Base-by-base conservation (phyloP, 2,888 invertebrate species). In the Lycophotia porphyrea region DNA sequence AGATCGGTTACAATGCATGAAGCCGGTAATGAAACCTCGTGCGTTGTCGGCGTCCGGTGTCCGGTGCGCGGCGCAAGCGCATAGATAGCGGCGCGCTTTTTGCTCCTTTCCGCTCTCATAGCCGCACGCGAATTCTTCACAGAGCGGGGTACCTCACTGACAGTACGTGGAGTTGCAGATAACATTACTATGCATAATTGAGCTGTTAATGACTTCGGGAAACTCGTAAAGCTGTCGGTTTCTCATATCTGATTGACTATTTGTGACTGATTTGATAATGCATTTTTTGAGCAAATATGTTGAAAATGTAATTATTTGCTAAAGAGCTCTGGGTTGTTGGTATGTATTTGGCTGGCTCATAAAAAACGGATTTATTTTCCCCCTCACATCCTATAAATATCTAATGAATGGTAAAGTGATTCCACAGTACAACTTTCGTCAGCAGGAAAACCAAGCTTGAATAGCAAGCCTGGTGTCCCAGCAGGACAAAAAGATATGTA, bases 91-190 rank as follows among this genome's bases (percentile, higher is more conserved):
- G 88, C 81, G 82, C 82, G 80, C 81, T 89, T 92, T 92, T 92
- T 92, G 88, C 80, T 70, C 60, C 89, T 92, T 91, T 91, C 88
- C 90, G 92, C 92, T 91, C 91, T 91, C 90, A 89, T 91, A 90
- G 78, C 72, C 84, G 71, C 75, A 71, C 75, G 81, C 84, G 80
- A 87, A 87, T 84, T 86, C 84, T 82, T 80, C 21, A 21, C 66
- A 31, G 68, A 42, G 80, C 60, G 71, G 55, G 39, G 77, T 76
- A 82, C 73, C 82, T 86, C 71, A 74, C 74, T 76, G 81, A 78
- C 74, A 75, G 49, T 67, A 58, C 65, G 63, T 15, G 36, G 18
- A 71, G 47, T 71, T 55, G 34, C 52, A 60, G 58, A 67, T 58
- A 74, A 49, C 11, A 63, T 60, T 67, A 34, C 60, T 31, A 66